Base-by-base conservation (phyloP, 2,113 vertebrate species). In the Psammodynastes pulverulentus region DNA sequence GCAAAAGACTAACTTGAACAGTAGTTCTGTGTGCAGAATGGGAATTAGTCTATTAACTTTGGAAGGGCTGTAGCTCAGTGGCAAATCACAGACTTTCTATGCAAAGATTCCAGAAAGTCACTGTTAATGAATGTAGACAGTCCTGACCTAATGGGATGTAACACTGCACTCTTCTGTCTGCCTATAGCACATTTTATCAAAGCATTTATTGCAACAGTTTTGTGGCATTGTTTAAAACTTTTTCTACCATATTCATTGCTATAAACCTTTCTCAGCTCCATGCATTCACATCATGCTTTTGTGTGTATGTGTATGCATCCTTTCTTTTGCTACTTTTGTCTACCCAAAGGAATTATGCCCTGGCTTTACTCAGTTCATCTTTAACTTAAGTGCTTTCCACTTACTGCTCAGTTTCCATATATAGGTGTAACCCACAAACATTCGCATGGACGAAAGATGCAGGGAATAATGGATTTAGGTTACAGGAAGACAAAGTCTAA, bases 331-430 rank as follows among this genome's bases (percentile, higher is more conserved):
- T 84, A 26, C 19, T 51, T 34, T 79, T 84, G 49, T 53, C 67
- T 13, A 56, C 34, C 48, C 67, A 84, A 43, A 84, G 89, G 89
- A 84, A 34, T 90, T 52, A 48, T 79, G 10, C 12, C 51, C 9
- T 84, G 48, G 21, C 34, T 90, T 90, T 84, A 79, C 29, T 90
- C 29, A 51, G 67, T 49, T 39, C 67, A 84, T 90, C 62, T 90
- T 90, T 90, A 52, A 51, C 10, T 52, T 84, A 84, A 79, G 48
- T 84, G 62, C 67, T 90, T 90, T 84, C 67, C 89, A 90, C 67
- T 90, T 90, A 84, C 15, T 2, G 9, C 10, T 90, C 89, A 79
- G 46, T 90, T 90, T 79, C 48, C 67, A 84, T 79, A 52, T 90
- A 43, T 56, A 88, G 87, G 87, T 54, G 53, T 52, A 90, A 39